These are phyloP conservation scores for Zoanthus gigantus DNA, from an alignment of 92 coral and sea anemone genomes.

Conservation along the genomic window DNA sequence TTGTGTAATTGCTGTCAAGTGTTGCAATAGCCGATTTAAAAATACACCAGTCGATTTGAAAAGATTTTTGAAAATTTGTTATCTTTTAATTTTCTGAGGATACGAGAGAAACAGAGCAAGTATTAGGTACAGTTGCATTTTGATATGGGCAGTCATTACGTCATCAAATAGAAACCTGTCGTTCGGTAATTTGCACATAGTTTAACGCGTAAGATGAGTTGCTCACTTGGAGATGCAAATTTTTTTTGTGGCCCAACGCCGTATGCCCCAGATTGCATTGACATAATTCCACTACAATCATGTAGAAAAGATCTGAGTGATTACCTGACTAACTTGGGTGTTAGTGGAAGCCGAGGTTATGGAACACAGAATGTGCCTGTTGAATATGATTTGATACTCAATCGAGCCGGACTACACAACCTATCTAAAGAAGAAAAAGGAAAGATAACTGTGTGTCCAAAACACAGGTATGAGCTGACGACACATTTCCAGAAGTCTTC, in stretches of 20 bases:
- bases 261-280: slow-evolving; percentile 30
- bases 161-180: not conserved
- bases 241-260: not conserved
- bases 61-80: not conserved
- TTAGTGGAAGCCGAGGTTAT: slow-evolving; percentile 33
- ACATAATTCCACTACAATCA: slow-evolving; percentile 22
- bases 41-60: no score
- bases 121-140: not conserved
- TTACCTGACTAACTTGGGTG: slow-evolving; percentile 47
- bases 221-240: not conserved
- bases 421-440: slow-evolving; percentile 26
- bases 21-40: no score
- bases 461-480: slow-evolving; percentile 37
- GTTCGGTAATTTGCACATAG: not conserved
- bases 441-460: slow-evolving; percentile 36
- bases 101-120: not conserved
- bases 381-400: slow-evolving; percentile 20
- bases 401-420: slow-evolving; percentile 38
- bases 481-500: slow-evolving; percentile 39
- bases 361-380: slow-evolving; percentile 1
- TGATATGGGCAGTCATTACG: not conserved
- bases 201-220: not conserved
- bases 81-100: not conserved
- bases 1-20: no score
- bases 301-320: slow-evolving; percentile 41